Evolutionary conservation across 1,140 invertebrate genomes (phyloP).

Genomic region (Calephelis virginiensis): DNA sequence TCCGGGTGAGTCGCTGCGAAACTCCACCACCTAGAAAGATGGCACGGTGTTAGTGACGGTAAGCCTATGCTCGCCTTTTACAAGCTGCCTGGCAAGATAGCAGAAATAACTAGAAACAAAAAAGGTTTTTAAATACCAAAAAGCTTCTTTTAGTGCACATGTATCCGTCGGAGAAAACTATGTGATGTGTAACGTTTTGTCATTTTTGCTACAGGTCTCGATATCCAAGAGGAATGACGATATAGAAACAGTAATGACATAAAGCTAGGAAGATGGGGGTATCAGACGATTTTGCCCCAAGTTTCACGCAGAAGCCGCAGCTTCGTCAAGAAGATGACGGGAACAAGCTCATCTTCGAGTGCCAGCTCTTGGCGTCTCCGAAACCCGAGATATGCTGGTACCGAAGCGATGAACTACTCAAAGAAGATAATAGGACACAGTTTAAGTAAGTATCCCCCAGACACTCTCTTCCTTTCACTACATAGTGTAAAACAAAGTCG

Average conservation of each 20-base stretch:
- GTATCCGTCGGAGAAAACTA: not conserved
- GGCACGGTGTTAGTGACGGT: too few relatives aligned
- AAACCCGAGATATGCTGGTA: conserved; percentile 96
- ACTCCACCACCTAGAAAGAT: too few relatives aligned
- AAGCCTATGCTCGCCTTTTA: too few relatives aligned
- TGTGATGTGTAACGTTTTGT: not conserved
- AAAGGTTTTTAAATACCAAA: too few relatives aligned
- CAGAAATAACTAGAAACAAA: too few relatives aligned
- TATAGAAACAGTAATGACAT: conserved; percentile 60
- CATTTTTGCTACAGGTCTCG: conserved; percentile 29
- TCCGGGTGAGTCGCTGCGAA: too few relatives aligned
- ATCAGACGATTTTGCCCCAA: conserved; percentile 96
- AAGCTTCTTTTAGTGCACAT: not conserved
- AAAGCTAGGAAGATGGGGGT: conserved; percentile 83
- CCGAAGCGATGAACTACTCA: conserved; percentile 89
- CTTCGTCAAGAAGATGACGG: conserved; percentile 97
- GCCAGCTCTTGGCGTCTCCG: conserved; percentile 91
- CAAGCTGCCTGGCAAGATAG: too few relatives aligned
- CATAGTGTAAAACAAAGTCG: too few relatives aligned
- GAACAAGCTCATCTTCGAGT: conserved; percentile 96
- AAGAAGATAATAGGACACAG: conserved; percentile 89
- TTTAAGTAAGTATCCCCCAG: conserved; percentile 80
- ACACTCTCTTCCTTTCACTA: not conserved
- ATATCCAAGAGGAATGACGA: conserved; percentile 25
- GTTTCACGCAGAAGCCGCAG: conserved; percentile 97